Evolutionary conservation across 2,888 invertebrate species (phyloP).

Genomic region (Ichneumoninae sp.): DNA sequence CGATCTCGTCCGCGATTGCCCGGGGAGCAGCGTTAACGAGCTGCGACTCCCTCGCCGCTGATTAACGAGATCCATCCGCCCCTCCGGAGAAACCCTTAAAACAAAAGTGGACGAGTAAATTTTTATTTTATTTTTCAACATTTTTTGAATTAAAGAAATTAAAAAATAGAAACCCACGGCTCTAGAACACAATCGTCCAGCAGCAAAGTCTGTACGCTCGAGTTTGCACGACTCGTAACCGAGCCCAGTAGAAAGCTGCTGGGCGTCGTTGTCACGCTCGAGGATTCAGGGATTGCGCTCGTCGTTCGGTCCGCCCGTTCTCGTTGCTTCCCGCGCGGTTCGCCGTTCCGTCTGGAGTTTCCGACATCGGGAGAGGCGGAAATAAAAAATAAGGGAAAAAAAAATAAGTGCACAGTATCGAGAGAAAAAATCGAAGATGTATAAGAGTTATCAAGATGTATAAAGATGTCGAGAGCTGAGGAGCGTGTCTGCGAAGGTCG

Average conservation of each 20-base stretch:
- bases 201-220: conserved; percentile 40
- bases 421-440: conserved; percentile 29
- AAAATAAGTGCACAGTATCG: neutral
- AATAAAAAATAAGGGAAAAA: conserved; percentile 36
- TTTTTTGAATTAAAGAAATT: neutral
- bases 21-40: neutral
- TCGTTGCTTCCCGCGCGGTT: conserved; percentile 31
- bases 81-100: neutral
- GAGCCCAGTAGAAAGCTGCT: conserved; percentile 65
- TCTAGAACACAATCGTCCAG: conserved; percentile 6
- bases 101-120: neutral
- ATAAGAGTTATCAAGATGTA: too few species aligned
- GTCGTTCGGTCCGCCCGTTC: conserved; percentile 63
- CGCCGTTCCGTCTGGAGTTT: conserved; percentile 43
- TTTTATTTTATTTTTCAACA: too few species aligned
- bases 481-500: too few species aligned
- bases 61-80: neutral
- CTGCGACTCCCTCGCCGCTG: neutral
- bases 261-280: conserved; percentile 70
- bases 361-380: conserved; percentile 68
- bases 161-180: neutral
- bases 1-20: neutral
- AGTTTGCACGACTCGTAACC: conserved; percentile 39
- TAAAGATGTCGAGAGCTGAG: too few species aligned
- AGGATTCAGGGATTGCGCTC: conserved; percentile 75